Evolutionary conservation across 1,140 invertebrate species (phyloP).

Genomic region (Saccostrea cuccullata): DNA sequence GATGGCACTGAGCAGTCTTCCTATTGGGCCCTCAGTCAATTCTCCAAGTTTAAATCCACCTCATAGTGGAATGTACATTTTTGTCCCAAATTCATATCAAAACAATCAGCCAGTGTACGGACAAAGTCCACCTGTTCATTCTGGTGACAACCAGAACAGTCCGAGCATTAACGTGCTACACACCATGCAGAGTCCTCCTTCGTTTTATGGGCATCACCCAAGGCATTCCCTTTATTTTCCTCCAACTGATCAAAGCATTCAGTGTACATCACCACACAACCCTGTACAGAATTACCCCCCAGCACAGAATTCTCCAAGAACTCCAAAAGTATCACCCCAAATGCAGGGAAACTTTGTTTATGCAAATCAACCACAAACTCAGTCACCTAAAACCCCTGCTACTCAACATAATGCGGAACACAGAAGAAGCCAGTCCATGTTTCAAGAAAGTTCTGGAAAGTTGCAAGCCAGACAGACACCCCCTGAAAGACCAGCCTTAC

Average conservation of each 20-base stretch:
- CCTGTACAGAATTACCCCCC: background rate
- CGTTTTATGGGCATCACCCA: conserved; percentile 21
- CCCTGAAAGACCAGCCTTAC: background rate
- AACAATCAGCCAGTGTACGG: conserved; percentile 2
- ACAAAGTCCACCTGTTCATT: background rate
- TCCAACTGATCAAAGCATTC: conserved; percentile 12
- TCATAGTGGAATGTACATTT: conserved; percentile 13
- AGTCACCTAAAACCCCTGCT: background rate
- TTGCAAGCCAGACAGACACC: background rate
- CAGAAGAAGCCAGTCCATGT: conserved; percentile 31
- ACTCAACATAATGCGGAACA: background rate
- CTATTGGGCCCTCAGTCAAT: background rate
- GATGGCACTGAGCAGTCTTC: background rate
- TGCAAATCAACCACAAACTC: background rate
- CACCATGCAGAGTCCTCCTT: conserved; percentile 27
- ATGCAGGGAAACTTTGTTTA: background rate
- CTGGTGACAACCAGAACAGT: background rate
- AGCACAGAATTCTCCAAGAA: background rate
- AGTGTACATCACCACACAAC: conserved; percentile 5
- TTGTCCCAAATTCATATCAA: background rate
- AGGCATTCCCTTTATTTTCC: background rate
- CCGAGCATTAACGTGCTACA: background rate
- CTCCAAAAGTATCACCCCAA: background rate
- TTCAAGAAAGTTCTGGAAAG: background rate
- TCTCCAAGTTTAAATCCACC: conserved; percentile 5